Conservation (phyloP, 2,888 invertebrate species). For the Troides oblongomaculatus region DNA sequence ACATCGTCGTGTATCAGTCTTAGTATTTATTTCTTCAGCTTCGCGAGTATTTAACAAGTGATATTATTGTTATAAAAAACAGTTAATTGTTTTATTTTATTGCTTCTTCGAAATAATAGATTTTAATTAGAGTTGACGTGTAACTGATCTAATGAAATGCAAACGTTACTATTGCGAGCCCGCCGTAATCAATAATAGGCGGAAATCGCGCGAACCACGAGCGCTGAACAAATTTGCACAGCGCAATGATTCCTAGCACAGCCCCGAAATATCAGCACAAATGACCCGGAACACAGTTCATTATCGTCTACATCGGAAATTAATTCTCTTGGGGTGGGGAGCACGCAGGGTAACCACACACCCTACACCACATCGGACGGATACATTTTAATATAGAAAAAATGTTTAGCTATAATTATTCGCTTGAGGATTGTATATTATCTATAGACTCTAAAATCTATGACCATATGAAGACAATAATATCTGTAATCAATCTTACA, state of each 20-base stretch:
- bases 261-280: conserved; percentile 59
- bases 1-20: no score
- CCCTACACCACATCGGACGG: not conserved
- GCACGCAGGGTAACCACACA: conserved; percentile 46
- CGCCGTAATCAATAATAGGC: conserved; percentile 10
- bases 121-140: not conserved
- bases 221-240: conserved; percentile 51
- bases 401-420: no score
- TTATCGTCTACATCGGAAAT: conserved; percentile 65
- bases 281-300: conserved; percentile 53
- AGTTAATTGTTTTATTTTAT: no score
- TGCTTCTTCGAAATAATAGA: no score
- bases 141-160: conserved; percentile 8
- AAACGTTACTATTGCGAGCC: conserved; percentile 6
- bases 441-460: no score
- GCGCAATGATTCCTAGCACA: conserved; percentile 53
- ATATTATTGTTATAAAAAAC: no score
- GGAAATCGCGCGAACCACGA: conserved; percentile 34
- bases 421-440: no score
- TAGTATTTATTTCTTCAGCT: no score
- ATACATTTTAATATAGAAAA: no score
- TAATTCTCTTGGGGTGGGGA: conserved; percentile 54
- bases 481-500: no score
- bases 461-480: no score
- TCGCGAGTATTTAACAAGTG: no score